Evolutionary conservation across 1,140 invertebrate genomes (phyloP).

Genomic region (Drosophila melanica): DNA sequence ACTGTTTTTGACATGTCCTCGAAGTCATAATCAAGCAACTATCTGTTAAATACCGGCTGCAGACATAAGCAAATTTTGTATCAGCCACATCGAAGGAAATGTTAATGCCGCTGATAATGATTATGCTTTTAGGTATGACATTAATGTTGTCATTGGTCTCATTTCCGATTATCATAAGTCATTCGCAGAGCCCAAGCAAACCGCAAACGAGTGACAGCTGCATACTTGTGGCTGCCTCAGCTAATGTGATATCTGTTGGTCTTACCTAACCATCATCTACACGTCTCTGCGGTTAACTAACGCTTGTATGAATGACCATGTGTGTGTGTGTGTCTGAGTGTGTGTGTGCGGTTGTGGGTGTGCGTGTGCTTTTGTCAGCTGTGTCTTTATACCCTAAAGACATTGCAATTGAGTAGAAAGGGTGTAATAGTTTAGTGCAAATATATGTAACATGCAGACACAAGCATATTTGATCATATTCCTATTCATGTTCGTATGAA

Average conservation of each 20-base stretch:
- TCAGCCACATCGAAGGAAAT: slow-evolving; percentile 16
- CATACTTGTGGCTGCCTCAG: slow-evolving; percentile 59
- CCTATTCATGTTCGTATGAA: no score
- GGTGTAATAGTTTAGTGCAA: no score
- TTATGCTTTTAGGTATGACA: slow-evolving; percentile 1
- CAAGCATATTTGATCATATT: no score
- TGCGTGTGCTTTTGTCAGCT: slow-evolving; percentile 4
- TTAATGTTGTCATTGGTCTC: slow-evolving; percentile 7
- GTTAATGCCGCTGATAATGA: slow-evolving; percentile 25
- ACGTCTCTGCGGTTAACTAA: slow-evolving; percentile 51
- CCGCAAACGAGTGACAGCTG: slow-evolving; percentile 51
- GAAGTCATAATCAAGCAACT: slow-evolving; percentile 5
- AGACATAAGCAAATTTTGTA: slow-evolving; percentile 1
- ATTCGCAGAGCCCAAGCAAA: slow-evolving; percentile 49
- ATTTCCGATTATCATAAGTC: slow-evolving; percentile 58
- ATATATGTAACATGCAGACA: no score
- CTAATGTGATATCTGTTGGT: slow-evolving; percentile 1
- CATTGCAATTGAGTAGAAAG: no score
- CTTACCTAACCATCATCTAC: slow-evolving; percentile 30
- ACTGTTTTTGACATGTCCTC: slow-evolving; percentile 27
- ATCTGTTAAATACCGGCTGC: slow-evolving; percentile 10
- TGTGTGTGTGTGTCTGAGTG: background rate
- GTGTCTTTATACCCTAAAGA: background rate
- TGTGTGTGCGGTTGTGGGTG: background rate
- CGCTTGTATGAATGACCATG: slow-evolving; percentile 14